phyloP scores from a whole-genome alignment of 2,113 vertebrate species.

The Tragelaphus scriptus region DNA sequence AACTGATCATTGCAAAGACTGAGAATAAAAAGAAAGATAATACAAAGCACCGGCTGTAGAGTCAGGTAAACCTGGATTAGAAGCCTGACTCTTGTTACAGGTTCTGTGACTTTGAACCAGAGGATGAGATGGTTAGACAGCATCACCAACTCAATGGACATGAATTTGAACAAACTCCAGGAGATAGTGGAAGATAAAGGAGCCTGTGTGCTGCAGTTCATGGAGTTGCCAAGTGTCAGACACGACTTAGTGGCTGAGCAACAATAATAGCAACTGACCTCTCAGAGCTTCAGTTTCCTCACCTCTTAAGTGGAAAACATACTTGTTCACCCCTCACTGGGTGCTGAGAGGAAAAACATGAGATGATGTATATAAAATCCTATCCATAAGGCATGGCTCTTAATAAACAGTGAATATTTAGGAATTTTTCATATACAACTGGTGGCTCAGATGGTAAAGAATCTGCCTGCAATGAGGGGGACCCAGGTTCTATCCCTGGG shows the following conservation, averaged over 20 bases:
- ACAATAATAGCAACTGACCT: neutral
- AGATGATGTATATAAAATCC: neutral
- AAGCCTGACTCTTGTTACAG: neutral
- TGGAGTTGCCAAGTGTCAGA: neutral
- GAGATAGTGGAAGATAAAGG: neutral
- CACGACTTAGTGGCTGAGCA: neutral
- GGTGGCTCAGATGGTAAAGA: neutral
- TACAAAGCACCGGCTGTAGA: neutral
- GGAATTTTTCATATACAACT: neutral
- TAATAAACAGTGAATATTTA: neutral
- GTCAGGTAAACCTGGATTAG: neutral
- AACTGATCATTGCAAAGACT: neutral
- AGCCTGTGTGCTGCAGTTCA: neutral
- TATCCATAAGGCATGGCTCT: neutral
- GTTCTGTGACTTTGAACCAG: neutral
- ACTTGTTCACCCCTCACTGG: neutral
- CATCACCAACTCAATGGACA: neutral
- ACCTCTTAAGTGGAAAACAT: neutral
- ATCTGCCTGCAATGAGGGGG: neutral
- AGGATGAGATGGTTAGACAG: neutral
- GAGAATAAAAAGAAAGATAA: conserved; percentile 15
- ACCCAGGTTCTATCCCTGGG: neutral
- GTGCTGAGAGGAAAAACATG: neutral
- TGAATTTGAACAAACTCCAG: neutral
- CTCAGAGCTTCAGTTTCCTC: neutral